Evolutionary conservation across 2,888 invertebrate species (phyloP).

Genomic region (Heliconius cydno): DNA sequence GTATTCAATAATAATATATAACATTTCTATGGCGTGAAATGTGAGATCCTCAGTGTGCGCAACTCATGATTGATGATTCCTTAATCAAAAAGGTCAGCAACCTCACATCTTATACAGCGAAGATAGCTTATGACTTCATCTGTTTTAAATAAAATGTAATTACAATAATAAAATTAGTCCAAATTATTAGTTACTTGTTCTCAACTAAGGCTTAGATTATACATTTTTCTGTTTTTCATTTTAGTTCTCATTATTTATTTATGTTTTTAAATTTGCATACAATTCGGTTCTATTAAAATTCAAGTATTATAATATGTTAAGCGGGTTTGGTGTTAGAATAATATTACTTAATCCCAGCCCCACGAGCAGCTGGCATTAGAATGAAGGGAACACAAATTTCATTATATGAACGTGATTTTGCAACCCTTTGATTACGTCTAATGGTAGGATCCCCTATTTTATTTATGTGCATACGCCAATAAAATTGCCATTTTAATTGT

Average conservation of each 20-base stretch:
- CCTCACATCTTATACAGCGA: conserved; percentile 56
- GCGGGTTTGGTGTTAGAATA: conserved; percentile 68
- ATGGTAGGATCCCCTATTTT: conserved; percentile 52
- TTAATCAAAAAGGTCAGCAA: conserved; percentile 76
- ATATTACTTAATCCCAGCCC: conserved; percentile 65
- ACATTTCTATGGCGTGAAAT: conserved; percentile 61
- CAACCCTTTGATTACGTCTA: conserved; percentile 75
- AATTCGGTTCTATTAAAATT: conserved; percentile 62
- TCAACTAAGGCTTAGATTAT: conserved; percentile 11
- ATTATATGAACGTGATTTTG: conserved; percentile 71
- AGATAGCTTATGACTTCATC: conserved; percentile 70
- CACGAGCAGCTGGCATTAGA: conserved; percentile 68
- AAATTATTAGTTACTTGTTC: conserved; percentile 43
- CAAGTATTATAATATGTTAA: conserved; percentile 49
- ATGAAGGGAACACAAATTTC: conserved; percentile 64
- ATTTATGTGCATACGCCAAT: conserved; percentile 28
- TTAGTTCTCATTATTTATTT: conserved; percentile 19
- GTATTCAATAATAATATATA: conserved; percentile 41
- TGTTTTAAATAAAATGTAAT: conserved; percentile 60
- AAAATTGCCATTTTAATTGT: conserved; percentile 25
- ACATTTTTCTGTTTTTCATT: conserved; percentile 3
- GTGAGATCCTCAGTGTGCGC: conserved; percentile 65
- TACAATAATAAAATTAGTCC: conserved; percentile 50
- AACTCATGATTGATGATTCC: conserved; percentile 78
- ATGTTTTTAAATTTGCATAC: conserved; percentile 58